Evolutionary conservation across 2,888 invertebrate genomes (phyloP).

Genomic region (Nowickia ferox): DNA sequence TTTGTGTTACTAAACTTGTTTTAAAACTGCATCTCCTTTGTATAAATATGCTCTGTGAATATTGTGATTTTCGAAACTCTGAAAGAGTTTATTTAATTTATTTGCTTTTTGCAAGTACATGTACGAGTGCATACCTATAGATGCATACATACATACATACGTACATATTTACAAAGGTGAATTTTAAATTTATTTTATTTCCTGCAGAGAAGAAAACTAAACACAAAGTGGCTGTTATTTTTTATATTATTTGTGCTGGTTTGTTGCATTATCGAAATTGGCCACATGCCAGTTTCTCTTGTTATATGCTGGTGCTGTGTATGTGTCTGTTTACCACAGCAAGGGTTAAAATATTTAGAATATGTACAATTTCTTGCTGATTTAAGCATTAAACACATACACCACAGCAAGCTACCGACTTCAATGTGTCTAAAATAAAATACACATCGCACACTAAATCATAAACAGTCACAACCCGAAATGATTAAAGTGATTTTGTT

Average conservation of each 20-base stretch:
- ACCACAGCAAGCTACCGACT: no score
- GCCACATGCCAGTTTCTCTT: slow-evolving; percentile 53
- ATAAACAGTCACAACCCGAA: no score
- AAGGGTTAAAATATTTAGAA: slow-evolving; percentile 8
- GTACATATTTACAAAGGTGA: background rate
- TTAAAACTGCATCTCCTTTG: no score
- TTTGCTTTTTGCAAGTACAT: background rate
- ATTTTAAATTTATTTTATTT: background rate
- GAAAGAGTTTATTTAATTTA: background rate
- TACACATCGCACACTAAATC: no score
- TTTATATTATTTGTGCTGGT: slow-evolving; percentile 34
- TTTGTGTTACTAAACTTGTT: no score
- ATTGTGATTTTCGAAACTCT: no score
- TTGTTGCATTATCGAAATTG: slow-evolving; percentile 62
- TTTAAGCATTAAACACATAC: no score
- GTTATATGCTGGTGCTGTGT: background rate
- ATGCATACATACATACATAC: no score
- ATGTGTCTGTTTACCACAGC: background rate
- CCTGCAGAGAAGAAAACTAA: background rate
- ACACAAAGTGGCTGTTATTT: slow-evolving; percentile 13
- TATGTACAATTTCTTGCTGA: background rate
- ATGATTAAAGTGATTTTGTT: no score
- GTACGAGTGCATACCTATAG: background rate
- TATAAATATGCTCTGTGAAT: no score
- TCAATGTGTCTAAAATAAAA: no score